Percentiles rank a stretch among this genome's conserved stretches.
Evolutionary conservation across 1,140 invertebrate genomes (phyloP).

Genomic region (Drosophila parabipectinata): DNA sequence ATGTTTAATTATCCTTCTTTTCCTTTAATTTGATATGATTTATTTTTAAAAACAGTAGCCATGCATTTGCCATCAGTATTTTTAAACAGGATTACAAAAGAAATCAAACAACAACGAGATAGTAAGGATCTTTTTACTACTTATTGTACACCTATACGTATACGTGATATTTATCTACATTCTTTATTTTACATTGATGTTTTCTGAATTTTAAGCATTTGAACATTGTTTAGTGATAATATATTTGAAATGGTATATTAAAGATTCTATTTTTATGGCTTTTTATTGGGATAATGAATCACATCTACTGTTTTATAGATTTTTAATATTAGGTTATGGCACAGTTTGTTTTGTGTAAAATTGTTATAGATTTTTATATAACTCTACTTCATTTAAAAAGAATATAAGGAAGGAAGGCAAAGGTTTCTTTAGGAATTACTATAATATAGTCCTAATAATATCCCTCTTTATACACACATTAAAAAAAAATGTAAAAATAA

Average conservation of each 20-base stretch:
- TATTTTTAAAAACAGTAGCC: not conserved
- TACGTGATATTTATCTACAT: not conserved
- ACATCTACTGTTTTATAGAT: too few relatives aligned
- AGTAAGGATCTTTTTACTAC: too few relatives aligned
- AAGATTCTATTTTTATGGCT: not conserved
- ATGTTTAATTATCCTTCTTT: not conserved
- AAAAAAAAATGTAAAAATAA: too few relatives aligned
- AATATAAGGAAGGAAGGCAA: too few relatives aligned
- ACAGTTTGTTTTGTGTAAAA: too few relatives aligned
- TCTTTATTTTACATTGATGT: not conserved
- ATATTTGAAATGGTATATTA: not conserved
- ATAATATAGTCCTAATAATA: too few relatives aligned
- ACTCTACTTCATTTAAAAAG: too few relatives aligned
- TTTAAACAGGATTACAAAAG: not conserved
- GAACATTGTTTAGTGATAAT: not conserved
- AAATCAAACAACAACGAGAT: not conserved
- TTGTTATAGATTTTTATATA: too few relatives aligned
- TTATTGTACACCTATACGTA: slow-evolving; percentile 3
- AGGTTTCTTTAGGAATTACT: too few relatives aligned
- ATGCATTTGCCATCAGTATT: too few relatives aligned
- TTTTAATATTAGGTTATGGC: too few relatives aligned
- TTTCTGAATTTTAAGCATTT: not conserved
- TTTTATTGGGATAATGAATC: not conserved
- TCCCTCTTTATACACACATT: too few relatives aligned
- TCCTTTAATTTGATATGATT: not conserved